These are phyloP conservation scores for Scophthalmus maximus DNA, from an alignment of 2,113 vertebrate species.

Conservation along the genomic window DNA sequence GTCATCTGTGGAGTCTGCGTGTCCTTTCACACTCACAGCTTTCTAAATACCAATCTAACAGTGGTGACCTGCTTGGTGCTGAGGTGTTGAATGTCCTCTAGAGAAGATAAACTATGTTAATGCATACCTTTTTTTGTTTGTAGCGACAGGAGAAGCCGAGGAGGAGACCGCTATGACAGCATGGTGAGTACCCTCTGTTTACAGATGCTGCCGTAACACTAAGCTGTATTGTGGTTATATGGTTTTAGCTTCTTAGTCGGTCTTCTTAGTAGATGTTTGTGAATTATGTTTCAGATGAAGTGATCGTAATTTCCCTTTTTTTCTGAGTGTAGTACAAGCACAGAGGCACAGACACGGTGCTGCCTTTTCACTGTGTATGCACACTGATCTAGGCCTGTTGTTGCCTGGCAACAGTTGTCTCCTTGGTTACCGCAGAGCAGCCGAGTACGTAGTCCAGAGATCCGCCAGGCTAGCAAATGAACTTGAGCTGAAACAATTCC, in stretches of 20 bases:
- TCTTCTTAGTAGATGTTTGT: constrained; percentile 18
- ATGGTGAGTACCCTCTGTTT: constrained; percentile 86
- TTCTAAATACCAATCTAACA: constrained; percentile 12
- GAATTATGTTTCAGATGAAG: constrained; percentile 34
- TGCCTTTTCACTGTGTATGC: constrained; percentile 61
- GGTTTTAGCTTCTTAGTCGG: neutral
- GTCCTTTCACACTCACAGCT: constrained; percentile 9
- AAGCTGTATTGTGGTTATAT: too few species aligned
- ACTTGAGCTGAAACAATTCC: constrained; percentile 62
- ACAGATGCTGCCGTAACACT: neutral
- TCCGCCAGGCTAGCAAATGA: constrained; percentile 74
- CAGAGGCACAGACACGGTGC: constrained; percentile 53
- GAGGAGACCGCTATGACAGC: constrained; percentile 93
- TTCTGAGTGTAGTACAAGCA: constrained; percentile 66
- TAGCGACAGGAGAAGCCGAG: constrained; percentile 91
- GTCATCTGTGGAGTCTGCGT: constrained; percentile 18
- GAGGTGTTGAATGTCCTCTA: neutral
- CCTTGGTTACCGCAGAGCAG: constrained; percentile 82
- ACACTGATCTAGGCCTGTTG: constrained; percentile 77
- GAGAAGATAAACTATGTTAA: constrained; percentile 23
- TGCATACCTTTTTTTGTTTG: constrained; percentile 21
- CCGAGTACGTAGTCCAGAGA: constrained; percentile 78
- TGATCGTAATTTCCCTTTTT: constrained; percentile 61
- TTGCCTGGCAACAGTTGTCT: constrained; percentile 85
- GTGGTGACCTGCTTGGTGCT: neutral